Conservation (phyloP, 1,140 invertebrate genomes). For the Aricia agestis region DNA sequence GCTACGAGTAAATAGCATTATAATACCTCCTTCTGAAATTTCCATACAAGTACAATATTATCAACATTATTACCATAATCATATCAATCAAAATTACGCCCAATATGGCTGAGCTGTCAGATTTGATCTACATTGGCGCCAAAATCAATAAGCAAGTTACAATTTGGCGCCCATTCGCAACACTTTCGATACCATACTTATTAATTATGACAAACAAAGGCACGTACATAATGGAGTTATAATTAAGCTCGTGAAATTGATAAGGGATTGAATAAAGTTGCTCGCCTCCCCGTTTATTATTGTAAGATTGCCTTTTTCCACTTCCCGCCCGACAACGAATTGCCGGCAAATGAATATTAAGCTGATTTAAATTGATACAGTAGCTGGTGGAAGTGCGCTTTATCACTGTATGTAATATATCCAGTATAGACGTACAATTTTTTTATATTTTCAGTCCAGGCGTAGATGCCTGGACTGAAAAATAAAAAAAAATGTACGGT, state of each 20-base stretch:
- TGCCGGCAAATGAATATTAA: background rate
- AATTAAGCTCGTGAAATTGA: background rate
- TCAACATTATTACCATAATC: background rate
- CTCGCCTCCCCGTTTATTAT: background rate
- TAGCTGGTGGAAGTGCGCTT: too few species aligned
- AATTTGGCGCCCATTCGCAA: background rate
- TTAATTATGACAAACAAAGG: background rate
- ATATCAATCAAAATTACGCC: background rate
- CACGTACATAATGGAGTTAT: background rate
- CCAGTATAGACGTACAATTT: too few species aligned
- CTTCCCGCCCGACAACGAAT: background rate
- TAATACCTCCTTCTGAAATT: too few species aligned
- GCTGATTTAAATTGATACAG: too few species aligned
- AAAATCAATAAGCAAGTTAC: background rate
- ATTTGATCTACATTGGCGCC: background rate
- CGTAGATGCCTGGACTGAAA: too few species aligned
- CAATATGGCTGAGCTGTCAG: background rate
- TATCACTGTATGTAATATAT: too few species aligned
- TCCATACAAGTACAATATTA: too few species aligned
- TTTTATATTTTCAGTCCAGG: too few species aligned
- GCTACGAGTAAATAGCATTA: too few species aligned
- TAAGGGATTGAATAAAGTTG: slow-evolving; percentile 3
- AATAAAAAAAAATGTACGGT: too few species aligned
- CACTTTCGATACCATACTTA: background rate
- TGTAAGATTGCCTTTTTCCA: background rate